Conservation (phyloP, 2,888 invertebrate species). For the Galerucella calmariensis region DNA sequence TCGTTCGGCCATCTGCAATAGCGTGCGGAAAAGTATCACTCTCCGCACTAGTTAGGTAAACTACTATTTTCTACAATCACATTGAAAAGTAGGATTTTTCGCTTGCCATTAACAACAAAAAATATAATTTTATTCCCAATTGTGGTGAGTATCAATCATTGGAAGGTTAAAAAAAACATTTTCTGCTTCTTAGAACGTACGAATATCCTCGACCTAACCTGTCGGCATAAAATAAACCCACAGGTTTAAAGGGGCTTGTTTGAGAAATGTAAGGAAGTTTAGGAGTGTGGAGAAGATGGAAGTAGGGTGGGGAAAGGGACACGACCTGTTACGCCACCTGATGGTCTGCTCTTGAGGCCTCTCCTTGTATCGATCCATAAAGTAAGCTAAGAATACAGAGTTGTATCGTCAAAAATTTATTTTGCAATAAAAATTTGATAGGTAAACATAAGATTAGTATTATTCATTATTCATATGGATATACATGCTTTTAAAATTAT, state of each 20-base stretch:
- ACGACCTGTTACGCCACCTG: conserved; percentile 57
- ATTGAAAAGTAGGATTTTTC: too few relatives aligned
- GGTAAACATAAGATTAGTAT: too few relatives aligned
- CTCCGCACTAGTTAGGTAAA: too few relatives aligned
- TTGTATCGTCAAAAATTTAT: background rate
- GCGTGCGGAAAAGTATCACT: too few relatives aligned
- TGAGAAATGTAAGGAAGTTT: conserved; percentile 14
- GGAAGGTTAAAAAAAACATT: conserved; percentile 3
- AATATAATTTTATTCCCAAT: background rate
- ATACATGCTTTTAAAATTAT: too few relatives aligned
- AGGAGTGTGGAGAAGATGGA: conserved; percentile 8
- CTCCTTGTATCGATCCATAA: conserved; percentile 55
- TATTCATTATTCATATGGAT: too few relatives aligned
- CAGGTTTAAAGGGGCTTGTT: conserved; percentile 16
- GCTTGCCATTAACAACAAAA: too few relatives aligned
- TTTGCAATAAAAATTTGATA: background rate
- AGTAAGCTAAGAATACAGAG: conserved; percentile 13
- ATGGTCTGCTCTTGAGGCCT: conserved; percentile 58
- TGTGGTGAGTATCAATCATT: conserved; percentile 1
- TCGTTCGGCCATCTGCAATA: too few relatives aligned
- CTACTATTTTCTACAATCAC: too few relatives aligned
- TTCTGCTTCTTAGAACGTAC: background rate
- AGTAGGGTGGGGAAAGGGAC: conserved; percentile 37
- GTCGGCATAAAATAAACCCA: conserved; percentile 22
- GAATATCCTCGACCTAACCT: conserved; percentile 15